Conservation (phyloP, 2,797 vertebrate genomes). For the Cyclura pinguis region DNA sequence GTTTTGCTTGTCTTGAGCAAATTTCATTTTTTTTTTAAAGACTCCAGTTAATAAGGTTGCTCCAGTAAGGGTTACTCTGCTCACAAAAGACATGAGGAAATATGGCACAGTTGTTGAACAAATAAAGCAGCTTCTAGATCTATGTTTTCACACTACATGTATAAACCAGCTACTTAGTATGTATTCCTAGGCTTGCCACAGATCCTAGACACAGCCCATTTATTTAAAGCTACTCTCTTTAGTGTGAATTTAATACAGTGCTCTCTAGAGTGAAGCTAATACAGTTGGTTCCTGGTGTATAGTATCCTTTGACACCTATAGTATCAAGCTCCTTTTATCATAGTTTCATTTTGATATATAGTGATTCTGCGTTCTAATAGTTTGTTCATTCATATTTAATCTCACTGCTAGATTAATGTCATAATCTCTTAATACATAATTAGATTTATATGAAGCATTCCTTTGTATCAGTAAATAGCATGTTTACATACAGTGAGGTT, state of each 20-base stretch:
- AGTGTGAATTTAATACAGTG: not conserved
- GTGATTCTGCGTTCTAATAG: not conserved
- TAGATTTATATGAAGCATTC: not conserved
- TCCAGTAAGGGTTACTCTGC: not conserved
- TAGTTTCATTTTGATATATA: not conserved
- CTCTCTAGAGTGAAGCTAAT: not conserved
- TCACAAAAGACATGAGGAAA: not conserved
- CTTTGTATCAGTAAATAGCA: not conserved
- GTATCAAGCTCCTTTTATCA: not conserved
- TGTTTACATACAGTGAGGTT: not conserved
- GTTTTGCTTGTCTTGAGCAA: not conserved
- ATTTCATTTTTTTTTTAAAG: not conserved
- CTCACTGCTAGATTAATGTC: not conserved
- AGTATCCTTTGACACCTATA: not conserved
- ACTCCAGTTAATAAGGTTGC: not conserved
- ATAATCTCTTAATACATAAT: not conserved
- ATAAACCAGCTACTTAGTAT: not conserved
- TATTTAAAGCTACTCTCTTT: not conserved
- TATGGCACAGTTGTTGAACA: not conserved
- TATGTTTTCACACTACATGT: not conserved
- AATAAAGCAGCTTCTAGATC: not conserved
- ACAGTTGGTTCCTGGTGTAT: not conserved
- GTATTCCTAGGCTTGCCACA: not conserved
- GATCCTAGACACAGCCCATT: not conserved
- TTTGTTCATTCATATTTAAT: not conserved